Evolutionary conservation across 92 coral and sea anemone species (phyloP).

Genomic region (Galaxea fascicularis): DNA sequence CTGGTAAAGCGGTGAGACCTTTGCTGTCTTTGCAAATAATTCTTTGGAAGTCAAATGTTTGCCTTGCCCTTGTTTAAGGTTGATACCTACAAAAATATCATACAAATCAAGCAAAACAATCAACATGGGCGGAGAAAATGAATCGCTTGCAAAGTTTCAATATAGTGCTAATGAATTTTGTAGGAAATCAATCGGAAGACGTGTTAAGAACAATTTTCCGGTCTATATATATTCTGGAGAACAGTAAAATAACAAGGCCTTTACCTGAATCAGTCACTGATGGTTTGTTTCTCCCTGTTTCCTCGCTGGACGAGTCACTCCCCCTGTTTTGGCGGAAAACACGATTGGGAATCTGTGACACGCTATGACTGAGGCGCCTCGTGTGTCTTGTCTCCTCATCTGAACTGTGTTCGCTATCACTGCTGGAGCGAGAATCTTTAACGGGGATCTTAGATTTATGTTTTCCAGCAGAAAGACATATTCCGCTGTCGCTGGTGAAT

Average conservation of each 20-base stretch:
- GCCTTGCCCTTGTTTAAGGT: not conserved
- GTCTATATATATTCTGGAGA: not conserved
- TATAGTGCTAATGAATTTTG: too few relatives aligned
- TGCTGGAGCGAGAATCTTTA: not conserved
- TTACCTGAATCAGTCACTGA: slow-evolving; percentile 17
- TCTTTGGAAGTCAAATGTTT: not conserved
- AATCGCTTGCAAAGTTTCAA: too few relatives aligned
- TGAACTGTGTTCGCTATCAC: slow-evolving; percentile 26
- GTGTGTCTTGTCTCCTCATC: not conserved
- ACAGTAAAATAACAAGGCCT: not conserved
- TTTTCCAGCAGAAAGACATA: slow-evolving; percentile 7
- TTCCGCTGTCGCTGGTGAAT: slow-evolving; percentile 37
- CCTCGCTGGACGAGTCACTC: slow-evolving; percentile 21
- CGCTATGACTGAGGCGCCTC: not conserved
- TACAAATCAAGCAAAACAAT: too few relatives aligned
- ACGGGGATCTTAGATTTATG: not conserved
- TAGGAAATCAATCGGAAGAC: too few relatives aligned
- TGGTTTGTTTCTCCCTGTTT: not conserved
- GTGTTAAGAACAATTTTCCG: too few relatives aligned
- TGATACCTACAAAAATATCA: slow-evolving; percentile 6
- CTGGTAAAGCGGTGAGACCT: not conserved
- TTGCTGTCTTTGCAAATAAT: not conserved
- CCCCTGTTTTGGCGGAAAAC: slow-evolving; percentile 10
- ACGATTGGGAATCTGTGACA: slow-evolving; percentile 8
- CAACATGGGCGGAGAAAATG: too few relatives aligned